Conservation (phyloP, 1,140 invertebrate species). For the Diachasma alloeum region DNA sequence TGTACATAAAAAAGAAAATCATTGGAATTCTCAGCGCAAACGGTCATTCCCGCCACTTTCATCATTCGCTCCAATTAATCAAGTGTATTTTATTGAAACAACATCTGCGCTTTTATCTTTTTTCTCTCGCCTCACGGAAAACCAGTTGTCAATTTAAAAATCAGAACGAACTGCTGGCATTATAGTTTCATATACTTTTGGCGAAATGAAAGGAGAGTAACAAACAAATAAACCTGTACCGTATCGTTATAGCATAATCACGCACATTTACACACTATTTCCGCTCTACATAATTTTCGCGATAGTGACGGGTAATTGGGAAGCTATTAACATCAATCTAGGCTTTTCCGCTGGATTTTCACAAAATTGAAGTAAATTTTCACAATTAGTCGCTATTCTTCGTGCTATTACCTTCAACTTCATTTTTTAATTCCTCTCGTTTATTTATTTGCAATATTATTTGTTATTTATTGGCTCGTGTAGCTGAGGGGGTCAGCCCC, state of each 20-base stretch:
- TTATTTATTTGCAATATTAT: neutral
- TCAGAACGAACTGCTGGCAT: neutral
- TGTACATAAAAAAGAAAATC: neutral
- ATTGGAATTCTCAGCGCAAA: neutral
- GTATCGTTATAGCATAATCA: constrained; percentile 29
- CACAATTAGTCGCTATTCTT: neutral
- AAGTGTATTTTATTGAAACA: neutral
- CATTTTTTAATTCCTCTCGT: constrained; percentile 10
- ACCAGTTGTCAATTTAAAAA: neutral
- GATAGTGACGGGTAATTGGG: neutral
- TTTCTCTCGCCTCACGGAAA: neutral
- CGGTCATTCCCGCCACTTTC: constrained; percentile 38
- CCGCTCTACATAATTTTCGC: constrained; percentile 52
- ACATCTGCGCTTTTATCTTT: neutral
- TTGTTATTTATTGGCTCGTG: no score
- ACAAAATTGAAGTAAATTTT: neutral
- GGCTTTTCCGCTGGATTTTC: neutral
- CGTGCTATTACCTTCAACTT: constrained; percentile 27
- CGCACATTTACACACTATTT: constrained; percentile 43
- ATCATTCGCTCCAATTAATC: constrained; percentile 37
- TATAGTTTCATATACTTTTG: no score
- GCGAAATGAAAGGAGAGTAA: no score
- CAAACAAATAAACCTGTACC: constrained; percentile 30
- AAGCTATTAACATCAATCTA: neutral
- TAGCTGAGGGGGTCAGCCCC: no score